Evolutionary conservation across 2,797 vertebrate species (phyloP).

Genomic region (Falco novaeseelandiae): DNA sequence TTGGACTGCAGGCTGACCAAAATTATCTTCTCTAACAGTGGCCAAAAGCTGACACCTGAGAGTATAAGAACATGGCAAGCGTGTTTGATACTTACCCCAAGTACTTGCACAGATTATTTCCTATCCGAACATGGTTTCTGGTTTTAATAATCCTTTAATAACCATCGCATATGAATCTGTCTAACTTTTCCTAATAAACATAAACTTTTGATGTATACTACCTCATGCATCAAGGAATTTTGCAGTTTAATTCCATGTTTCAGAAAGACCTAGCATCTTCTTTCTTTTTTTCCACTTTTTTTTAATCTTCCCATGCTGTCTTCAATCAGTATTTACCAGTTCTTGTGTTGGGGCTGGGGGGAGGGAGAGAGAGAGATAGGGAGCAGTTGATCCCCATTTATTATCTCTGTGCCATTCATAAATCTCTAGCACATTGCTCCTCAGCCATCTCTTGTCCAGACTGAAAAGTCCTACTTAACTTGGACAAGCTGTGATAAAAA

Average conservation of each 20-base stretch:
- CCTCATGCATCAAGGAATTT: not conserved
- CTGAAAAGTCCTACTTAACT: not conserved
- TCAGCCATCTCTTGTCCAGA: not conserved
- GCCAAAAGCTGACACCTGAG: not conserved
- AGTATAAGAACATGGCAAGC: not conserved
- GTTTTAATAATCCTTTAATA: not conserved
- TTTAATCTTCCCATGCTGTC: not conserved
- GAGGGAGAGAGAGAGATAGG: not conserved
- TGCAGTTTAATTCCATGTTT: not conserved
- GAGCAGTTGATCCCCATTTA: not conserved
- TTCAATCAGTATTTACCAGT: not conserved
- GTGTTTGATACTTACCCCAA: not conserved
- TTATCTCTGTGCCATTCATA: not conserved
- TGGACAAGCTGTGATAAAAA: not conserved
- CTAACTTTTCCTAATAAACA: not conserved
- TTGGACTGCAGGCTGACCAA: not conserved
- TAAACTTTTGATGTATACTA: not conserved
- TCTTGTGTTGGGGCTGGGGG: not conserved
- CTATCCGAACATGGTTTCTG: not conserved
- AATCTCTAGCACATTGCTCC: not conserved
- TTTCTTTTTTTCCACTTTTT: not conserved
- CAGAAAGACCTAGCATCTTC: not conserved
- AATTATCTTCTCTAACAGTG: not conserved
- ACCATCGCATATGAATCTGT: not conserved
- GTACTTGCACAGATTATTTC: not conserved